Conservation (phyloP, 2,888 invertebrate species). For the Brenthis hecate region DNA sequence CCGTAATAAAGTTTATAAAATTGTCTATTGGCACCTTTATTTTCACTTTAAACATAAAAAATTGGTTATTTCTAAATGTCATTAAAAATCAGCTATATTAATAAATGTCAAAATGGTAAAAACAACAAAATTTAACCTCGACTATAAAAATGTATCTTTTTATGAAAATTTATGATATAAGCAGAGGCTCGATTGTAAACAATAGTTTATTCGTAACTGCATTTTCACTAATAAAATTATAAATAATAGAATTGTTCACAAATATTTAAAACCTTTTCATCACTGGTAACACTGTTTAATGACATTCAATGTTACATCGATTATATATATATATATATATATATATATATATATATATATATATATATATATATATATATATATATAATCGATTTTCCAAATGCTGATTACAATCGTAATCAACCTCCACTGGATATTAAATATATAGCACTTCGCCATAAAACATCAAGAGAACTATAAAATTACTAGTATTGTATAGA, state of each 20-base stretch:
- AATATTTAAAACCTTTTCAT: background rate
- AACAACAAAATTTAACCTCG: too few species aligned
- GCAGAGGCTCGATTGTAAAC: too few species aligned
- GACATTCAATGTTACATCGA: background rate
- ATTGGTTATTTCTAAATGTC: too few species aligned
- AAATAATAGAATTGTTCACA: background rate
- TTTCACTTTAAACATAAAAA: background rate
- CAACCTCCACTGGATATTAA: background rate
- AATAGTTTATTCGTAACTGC: too few species aligned
- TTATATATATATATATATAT: background rate
- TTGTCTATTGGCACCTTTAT: constrained; percentile 17
- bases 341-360: too few species aligned
- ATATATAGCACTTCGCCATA: background rate
- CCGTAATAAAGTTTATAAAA: background rate
- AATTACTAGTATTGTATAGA: constrained; percentile 30
- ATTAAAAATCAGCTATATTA: background rate
- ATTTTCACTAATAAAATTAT: too few species aligned
- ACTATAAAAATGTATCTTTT: too few species aligned
- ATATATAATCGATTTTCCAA: constrained; percentile 5
- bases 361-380: too few species aligned
- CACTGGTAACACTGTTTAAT: background rate
- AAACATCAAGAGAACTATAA: constrained; percentile 6
- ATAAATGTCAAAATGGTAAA: too few species aligned
- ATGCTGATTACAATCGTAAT: background rate
- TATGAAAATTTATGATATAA: too few species aligned